Evolutionary conservation across 2,797 vertebrate species (phyloP), one percentile per base, ranked within the genome.

Genomic region (Helicolenus hilgendorfi): DNA sequence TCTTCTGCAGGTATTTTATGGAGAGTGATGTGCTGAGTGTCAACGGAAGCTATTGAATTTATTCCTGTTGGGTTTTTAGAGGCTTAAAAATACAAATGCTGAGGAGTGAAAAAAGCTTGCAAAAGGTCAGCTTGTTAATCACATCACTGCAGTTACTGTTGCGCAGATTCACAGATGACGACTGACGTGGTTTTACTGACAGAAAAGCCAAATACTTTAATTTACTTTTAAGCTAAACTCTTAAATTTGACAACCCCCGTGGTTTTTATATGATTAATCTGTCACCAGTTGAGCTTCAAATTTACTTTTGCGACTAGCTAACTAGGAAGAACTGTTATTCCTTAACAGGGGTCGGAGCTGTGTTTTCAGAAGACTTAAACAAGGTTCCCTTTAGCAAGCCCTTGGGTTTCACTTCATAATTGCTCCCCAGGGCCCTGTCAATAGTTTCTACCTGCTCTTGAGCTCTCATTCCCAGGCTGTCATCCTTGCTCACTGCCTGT

Each of bases 1-100:
- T 95, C 92, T 93, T 92, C 89, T 78, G 79, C 87, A 95, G 94
- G 87, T 94, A 94, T 93, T 94, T 96, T 92, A 94, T 91, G 75
- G 83, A 90, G 92, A 94, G 75, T 79, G 84, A 95, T 94, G 93
- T 82, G 83, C 88, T 65, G 31, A 67, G 84, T 91, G 94, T 94
- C 93, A 91, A 59, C 69, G 29, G 56, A 8, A 84, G 87, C 90
- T 87, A 83, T 91, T 91, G 81, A 81, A 95, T 95, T 90, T 88
- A 89, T 92, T 77, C 82, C 87, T 35, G 26, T 71, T 88, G 72
- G 84, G 81, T 89, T 92, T 91, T 91, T 89, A 81, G 58, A 85
- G 83, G 79, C 76, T 85, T 85, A 64, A 86, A 78, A 92, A 92
- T 83, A 88, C 65, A 89, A 92, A 91, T 70, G 92, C 90, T 89